phyloP scores from a whole-genome alignment of 2,888 invertebrate genomes.

The Agrochola lota region DNA sequence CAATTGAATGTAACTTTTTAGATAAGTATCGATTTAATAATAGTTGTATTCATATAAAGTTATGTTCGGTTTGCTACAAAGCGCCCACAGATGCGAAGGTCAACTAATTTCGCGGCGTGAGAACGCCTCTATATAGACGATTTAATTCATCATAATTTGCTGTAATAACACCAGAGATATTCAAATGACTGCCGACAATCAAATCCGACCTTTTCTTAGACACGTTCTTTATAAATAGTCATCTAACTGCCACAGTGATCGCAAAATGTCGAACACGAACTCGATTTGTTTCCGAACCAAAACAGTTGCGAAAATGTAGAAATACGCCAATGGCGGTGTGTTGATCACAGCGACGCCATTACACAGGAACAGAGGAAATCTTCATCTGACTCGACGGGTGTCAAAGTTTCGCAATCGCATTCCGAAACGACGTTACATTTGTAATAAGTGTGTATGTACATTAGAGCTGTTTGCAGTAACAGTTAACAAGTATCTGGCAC shows the following conservation, averaged over 20 bases:
- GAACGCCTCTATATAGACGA: conserved; percentile 86
- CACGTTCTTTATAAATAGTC: conserved; percentile 90
- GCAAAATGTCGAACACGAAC: conserved; percentile 90
- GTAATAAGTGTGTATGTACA: conserved; percentile 74
- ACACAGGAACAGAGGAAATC: conserved; percentile 74
- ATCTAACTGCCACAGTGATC: conserved; percentile 87
- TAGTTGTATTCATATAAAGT: conserved; percentile 68
- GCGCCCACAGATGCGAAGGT: conserved; percentile 83
- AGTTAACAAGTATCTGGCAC: conserved; percentile 89
- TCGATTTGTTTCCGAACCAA: conserved; percentile 87
- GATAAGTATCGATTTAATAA: conserved; percentile 70
- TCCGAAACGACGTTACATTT: conserved; percentile 71
- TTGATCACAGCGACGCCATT: conserved; percentile 69
- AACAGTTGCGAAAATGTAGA: conserved; percentile 86
- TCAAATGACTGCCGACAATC: conserved; percentile 90
- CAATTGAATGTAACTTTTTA: conserved; percentile 68
- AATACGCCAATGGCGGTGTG: conserved; percentile 79
- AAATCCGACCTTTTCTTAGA: conserved; percentile 90
- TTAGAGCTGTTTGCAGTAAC: conserved; percentile 82
- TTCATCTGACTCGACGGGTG: conserved; percentile 69
- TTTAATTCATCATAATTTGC: conserved; percentile 89
- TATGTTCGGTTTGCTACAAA: conserved; percentile 75
- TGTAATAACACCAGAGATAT: conserved; percentile 88
- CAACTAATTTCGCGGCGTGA: conserved; percentile 87
- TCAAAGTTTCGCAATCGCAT: conserved; percentile 73